Percentiles rank a stretch among this genome's conserved stretches.
These are phyloP conservation scores for Rafetus swinhoei DNA, from an alignment of 2,113 vertebrate species.

Conservation along the genomic window DNA sequence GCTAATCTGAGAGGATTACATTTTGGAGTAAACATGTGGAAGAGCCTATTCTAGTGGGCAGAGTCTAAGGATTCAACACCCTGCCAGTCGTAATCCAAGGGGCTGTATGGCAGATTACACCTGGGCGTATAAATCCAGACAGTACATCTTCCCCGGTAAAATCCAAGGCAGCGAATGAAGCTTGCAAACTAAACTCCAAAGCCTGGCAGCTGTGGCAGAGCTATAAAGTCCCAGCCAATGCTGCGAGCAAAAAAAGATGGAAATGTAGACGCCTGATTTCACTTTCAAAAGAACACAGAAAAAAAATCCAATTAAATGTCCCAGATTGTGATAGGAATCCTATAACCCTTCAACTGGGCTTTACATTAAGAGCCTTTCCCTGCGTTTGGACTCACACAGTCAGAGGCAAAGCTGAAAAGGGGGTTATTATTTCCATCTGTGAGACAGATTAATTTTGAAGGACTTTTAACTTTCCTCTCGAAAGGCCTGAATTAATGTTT, in stretches of 20 bases:
- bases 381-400: background rate
- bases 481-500: slow-evolving; percentile 60
- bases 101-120: background rate
- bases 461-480: slow-evolving; percentile 43
- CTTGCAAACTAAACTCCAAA: background rate
- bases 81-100: rapidly evolving
- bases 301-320: background rate
- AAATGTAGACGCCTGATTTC: background rate
- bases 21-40: background rate
- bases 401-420: background rate
- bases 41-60: background rate
- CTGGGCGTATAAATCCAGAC: background rate
- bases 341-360: slow-evolving; percentile 1
- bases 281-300: background rate
- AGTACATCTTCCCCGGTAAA: background rate
- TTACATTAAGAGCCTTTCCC: background rate
- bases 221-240: background rate
- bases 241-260: background rate
- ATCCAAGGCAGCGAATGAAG: background rate
- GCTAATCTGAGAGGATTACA: background rate
- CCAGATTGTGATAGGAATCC: background rate
- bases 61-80: rapidly evolving
- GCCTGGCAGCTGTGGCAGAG: background rate
- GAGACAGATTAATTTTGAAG: slow-evolving; percentile 44
- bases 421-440: slow-evolving; percentile 33